Base-by-base conservation (phyloP, 2,113 vertebrate species). In the Eurystomus gularis region DNA sequence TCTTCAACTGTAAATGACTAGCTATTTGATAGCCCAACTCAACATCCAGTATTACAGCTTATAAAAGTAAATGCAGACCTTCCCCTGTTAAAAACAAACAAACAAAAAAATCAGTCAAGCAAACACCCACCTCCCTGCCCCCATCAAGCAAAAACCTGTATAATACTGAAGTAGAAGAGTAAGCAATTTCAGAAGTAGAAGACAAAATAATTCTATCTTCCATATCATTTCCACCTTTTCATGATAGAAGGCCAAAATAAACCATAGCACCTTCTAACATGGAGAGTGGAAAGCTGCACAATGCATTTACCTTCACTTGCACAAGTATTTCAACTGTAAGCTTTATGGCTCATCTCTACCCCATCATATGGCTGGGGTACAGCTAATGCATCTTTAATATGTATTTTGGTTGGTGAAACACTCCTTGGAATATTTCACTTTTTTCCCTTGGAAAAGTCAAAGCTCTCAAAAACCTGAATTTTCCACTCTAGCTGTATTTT, bases 361-460 rank as follows among this genome's bases (percentile, higher is more conserved):
- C 44, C 95, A 52, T 57, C 68, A n/a, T n/a, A n/a, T n/a, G n/a
- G n/a, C n/a, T 55, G 25, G 10, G 48, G 3, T 84, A 80, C 62
- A 91, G 64, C 82, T 78, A 90, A 25, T 21, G 25, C 55, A 75
- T 54, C 70, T 78, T 92, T 42, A 81, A 75, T 57, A 78, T 3
- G 17, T 9, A 25, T 65, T 91, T 61, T 49, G 42, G 37, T 58
- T 60, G 55, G 62, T 65, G 71, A 87, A 92, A 77, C 64, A 65
- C 15, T 82, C 58, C 40, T 94, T 94, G 66, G 61, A 95, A 72
- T 28, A 61, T 12, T 93, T 81, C n/a, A n/a, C n/a, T 11, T 31
- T 15, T 78, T 90, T 94, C 86, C 86, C 85, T 82, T 76, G 77
- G 69, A 87, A 73, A 90, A 91, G 28, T 69, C 71, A 83, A 92